Base-by-base conservation (phyloP, 2,888 invertebrate genomes). In the Uropetala carovei region DNA sequence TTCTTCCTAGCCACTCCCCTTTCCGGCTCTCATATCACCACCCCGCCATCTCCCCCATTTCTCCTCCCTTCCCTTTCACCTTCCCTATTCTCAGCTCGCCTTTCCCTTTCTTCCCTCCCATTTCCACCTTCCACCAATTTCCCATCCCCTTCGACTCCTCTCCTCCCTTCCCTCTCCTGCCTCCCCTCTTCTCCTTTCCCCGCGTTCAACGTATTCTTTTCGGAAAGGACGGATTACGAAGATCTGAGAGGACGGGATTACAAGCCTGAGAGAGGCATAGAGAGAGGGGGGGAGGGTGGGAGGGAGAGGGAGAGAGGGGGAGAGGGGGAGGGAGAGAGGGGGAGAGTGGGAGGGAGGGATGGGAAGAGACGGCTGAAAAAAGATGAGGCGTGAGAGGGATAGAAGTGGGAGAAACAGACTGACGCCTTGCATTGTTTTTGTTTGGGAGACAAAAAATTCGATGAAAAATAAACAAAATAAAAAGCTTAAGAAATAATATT, bases 1-100 rank as follows among this genome's bases (percentile, higher is more conserved):
- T 95, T 95, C 95, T 95, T 95, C 95, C 94, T 95, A 95, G 95
- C 95, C 94, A 94, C 94, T 94, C 94, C 85, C 92, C 82, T 92
- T 92, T 92, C 92, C 75, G 92, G 81, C 92, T 86, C 85, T 43
- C 43, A 43, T 43, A 43, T 43, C 43, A 43, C 43, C 58, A 89
- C 75, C 84, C 59, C 91, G 11, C 27, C 91, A 86, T 43, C 92
- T 92, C 92, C 84, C 92, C 91, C 92, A 58, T 92, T 91, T 58
- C 93, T 92, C 92, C 82, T 82, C 64, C 91, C 82, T 27, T 92
- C 93, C 92, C 93, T 92, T 92, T 92, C 93, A 93, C 92, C 93
- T 92, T 92, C 93, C 93, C 93, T 93, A 43, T 43, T 43, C 43
- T 5, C 43, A n/a, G 1, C 94, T 94, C 94, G 94, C 94, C 94